Conservation (phyloP, 2,888 invertebrate species). For the Eristalinus aeneus region DNA sequence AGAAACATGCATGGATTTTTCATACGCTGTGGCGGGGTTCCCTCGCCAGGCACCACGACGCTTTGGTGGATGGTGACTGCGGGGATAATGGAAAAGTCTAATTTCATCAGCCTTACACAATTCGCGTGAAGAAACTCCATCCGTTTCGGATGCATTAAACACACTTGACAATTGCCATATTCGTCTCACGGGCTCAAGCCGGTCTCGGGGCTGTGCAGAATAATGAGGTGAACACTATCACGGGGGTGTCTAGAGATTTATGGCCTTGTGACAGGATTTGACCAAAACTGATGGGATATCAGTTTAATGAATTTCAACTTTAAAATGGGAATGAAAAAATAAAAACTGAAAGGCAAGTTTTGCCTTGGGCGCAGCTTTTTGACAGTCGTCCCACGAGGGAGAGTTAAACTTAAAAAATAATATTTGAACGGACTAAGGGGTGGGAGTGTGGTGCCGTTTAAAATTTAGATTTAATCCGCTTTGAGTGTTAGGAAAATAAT, state of each 20-base stretch:
- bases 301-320: slow-evolving; percentile 26
- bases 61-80: slow-evolving; percentile 29
- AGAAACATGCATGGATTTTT: background rate
- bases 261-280: slow-evolving; percentile 46
- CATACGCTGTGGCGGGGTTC: background rate
- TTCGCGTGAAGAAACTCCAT: slow-evolving; percentile 54
- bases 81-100: slow-evolving; percentile 65
- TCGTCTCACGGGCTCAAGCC: slow-evolving; percentile 44
- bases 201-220: slow-evolving; percentile 13
- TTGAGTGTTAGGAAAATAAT: no score
- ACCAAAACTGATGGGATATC: slow-evolving; percentile 27
- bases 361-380: background rate
- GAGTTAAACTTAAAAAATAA: no score
- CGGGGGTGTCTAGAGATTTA: slow-evolving; percentile 53
- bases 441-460: no score
- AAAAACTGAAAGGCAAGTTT: background rate
- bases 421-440: no score
- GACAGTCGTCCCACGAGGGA: no score
- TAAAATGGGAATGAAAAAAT: background rate
- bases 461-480: no score
- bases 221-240: slow-evolving; percentile 41
- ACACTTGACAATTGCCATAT: slow-evolving; percentile 63
- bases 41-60: background rate
- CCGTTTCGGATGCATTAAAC: slow-evolving; percentile 22
- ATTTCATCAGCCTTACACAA: slow-evolving; percentile 64